Conservation (phyloP, 2,797 vertebrate genomes). For the Urophycis tenuis region DNA sequence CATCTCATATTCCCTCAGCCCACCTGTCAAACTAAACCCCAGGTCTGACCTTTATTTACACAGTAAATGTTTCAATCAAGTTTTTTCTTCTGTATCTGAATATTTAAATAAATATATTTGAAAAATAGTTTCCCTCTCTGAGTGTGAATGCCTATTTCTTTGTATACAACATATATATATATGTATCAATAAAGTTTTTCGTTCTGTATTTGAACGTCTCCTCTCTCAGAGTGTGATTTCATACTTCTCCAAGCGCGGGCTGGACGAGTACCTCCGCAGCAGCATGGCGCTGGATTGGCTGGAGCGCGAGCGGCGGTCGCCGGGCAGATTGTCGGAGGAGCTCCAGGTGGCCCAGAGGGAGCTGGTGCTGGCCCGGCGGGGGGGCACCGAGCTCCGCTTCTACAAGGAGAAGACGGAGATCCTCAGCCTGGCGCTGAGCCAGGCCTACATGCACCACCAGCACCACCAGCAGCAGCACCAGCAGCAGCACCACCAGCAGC, state of each 20-base stretch:
- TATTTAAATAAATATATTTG: too few species aligned
- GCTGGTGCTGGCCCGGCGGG: slow-evolving; percentile 75
- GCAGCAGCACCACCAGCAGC: slow-evolving; percentile 2
- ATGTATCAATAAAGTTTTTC: not conserved
- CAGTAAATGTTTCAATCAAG: not conserved
- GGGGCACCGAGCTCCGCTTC: slow-evolving; percentile 82
- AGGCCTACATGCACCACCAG: slow-evolving; percentile 64
- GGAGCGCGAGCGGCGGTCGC: slow-evolving; percentile 73
- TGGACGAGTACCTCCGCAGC: slow-evolving; percentile 83
- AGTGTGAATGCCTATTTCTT: slow-evolving; percentile 79
- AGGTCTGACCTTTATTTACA: not conserved
- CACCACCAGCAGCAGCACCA: slow-evolving; percentile 32
- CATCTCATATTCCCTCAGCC: not conserved
- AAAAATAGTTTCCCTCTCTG: slow-evolving; percentile 51
- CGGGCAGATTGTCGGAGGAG: slow-evolving; percentile 78
- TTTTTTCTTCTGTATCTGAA: not conserved
- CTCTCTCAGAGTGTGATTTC: slow-evolving; percentile 80
- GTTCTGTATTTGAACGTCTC: not conserved
- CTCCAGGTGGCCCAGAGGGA: slow-evolving; percentile 77
- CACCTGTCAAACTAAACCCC: not conserved
- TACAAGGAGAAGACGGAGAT: slow-evolving; percentile 92
- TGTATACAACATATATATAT: not conserved
- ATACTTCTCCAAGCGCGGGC: slow-evolving; percentile 80
- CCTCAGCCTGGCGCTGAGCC: slow-evolving; percentile 81
- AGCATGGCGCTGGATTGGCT: slow-evolving; percentile 94